Evolutionary conservation across 2,888 invertebrate genomes (phyloP).

Genomic region (Apomyelois bistriatella): DNA sequence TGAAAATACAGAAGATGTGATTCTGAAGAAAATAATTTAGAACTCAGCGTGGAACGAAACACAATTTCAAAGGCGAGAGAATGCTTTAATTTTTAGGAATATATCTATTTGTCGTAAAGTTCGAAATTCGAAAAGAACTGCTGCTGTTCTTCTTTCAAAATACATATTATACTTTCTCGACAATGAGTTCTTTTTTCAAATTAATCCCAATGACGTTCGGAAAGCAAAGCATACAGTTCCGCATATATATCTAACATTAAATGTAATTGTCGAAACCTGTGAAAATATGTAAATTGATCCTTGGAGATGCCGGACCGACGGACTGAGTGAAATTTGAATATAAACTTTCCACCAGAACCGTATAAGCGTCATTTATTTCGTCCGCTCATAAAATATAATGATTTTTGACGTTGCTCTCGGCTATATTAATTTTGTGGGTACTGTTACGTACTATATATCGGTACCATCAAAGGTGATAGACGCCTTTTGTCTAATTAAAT

Average conservation of each 20-base stretch:
- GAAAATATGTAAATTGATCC: constrained; percentile 80
- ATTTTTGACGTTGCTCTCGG: constrained; percentile 73
- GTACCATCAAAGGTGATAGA: constrained; percentile 21
- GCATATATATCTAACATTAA: constrained; percentile 51
- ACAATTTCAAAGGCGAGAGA: background rate
- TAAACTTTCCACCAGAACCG: constrained; percentile 69
- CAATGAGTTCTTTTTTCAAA: background rate
- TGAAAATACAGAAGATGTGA: constrained; percentile 39
- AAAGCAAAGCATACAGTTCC: constrained; percentile 23
- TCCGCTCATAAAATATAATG: constrained; percentile 77
- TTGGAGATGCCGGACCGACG: constrained; percentile 74
- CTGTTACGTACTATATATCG: constrained; percentile 52
- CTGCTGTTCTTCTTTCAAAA: background rate
- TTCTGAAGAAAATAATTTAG: constrained; percentile 46
- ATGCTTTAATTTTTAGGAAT: too few species aligned
- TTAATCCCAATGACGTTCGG: background rate
- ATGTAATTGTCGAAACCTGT: constrained; percentile 72
- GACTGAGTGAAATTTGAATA: constrained; percentile 76
- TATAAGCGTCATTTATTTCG: constrained; percentile 77
- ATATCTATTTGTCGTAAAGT: too few species aligned
- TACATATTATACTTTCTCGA: background rate
- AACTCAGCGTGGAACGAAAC: constrained; percentile 31
- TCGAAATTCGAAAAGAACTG: background rate
- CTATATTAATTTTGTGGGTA: constrained; percentile 67
- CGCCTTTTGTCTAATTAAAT: constrained; percentile 18